Evolutionary conservation across 2,113 vertebrate genomes (phyloP).

Genomic region (Felis chaus): DNA sequence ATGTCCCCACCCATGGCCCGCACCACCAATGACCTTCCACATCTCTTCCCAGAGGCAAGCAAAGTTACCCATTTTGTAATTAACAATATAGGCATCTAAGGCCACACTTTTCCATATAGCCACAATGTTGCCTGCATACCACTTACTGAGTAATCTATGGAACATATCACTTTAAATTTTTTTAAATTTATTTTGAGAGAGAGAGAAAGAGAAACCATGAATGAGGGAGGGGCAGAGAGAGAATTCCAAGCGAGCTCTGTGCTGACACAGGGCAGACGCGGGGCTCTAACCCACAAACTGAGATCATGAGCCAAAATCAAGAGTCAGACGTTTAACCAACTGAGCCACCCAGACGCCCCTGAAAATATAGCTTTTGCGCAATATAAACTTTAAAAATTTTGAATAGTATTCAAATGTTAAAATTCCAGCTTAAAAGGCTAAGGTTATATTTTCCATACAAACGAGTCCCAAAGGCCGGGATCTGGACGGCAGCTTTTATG

Average conservation of each 20-base stretch:
- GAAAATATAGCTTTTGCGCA: conserved; percentile 15
- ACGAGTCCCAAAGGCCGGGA: neutral
- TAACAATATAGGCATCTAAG: neutral
- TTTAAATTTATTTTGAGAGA: no score
- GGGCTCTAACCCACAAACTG: no score
- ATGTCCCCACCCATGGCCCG: neutral
- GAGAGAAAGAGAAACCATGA: no score
- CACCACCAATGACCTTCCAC: neutral
- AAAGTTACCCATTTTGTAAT: neutral
- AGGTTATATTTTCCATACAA: neutral
- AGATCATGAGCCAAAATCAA: no score
- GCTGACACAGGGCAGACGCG: no score
- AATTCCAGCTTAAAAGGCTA: neutral
- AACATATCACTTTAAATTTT: neutral
- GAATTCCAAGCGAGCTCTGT: no score
- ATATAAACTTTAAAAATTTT: neutral
- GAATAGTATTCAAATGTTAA: neutral
- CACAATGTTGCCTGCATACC: neutral
- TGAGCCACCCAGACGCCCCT: no score
- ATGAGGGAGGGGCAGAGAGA: no score
- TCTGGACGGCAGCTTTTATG: neutral
- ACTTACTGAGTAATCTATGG: neutral
- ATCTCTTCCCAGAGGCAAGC: neutral
- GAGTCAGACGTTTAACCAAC: no score
- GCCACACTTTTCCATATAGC: neutral